Evolutionary conservation across 2,113 vertebrate species (phyloP).

Genomic region (Scomber colias): DNA sequence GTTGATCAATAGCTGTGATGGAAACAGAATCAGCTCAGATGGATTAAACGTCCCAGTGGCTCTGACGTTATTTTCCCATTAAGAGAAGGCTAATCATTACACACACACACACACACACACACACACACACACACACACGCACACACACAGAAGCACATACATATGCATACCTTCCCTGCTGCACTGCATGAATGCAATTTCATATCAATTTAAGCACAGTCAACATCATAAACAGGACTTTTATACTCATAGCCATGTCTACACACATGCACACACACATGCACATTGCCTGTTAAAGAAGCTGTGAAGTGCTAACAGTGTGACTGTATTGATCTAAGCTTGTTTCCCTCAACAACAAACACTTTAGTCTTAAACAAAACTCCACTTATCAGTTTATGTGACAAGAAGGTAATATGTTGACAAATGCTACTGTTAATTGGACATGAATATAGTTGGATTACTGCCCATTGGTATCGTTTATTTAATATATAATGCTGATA

Average conservation of each 20-base stretch:
- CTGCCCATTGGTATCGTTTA: neutral
- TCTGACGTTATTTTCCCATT: slow-evolving; percentile 85
- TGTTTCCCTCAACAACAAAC: slow-evolving; percentile 54
- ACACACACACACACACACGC: slow-evolving; percentile 1
- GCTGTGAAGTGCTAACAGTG: slow-evolving; percentile 54
- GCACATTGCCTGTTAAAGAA: slow-evolving; percentile 44
- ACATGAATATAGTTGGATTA: neutral
- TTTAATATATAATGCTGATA: neutral
- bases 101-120: slow-evolving; percentile 22
- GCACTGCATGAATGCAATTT: slow-evolving; percentile 30
- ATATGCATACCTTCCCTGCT: slow-evolving; percentile 31
- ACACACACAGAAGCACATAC: slow-evolving; percentile 17
- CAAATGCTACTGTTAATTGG: too few relatives aligned
- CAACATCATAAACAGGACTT: slow-evolving; percentile 43
- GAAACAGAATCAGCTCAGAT: slow-evolving; percentile 86
- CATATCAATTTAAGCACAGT: slow-evolving; percentile 35
- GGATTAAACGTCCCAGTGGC: slow-evolving; percentile 83
- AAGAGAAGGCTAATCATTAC: slow-evolving; percentile 83
- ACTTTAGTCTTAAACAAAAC: slow-evolving; percentile 37
- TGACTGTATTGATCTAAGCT: slow-evolving; percentile 56
- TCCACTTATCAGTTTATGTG: slow-evolving; percentile 47
- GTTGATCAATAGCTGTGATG: slow-evolving; percentile 85
- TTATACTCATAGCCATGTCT: slow-evolving; percentile 9
- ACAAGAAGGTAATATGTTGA: slow-evolving; percentile 32
- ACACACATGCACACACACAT: slow-evolving; percentile 22